Conservation (phyloP, 1,140 invertebrate species). For the Melitaea cinxia region DNA sequence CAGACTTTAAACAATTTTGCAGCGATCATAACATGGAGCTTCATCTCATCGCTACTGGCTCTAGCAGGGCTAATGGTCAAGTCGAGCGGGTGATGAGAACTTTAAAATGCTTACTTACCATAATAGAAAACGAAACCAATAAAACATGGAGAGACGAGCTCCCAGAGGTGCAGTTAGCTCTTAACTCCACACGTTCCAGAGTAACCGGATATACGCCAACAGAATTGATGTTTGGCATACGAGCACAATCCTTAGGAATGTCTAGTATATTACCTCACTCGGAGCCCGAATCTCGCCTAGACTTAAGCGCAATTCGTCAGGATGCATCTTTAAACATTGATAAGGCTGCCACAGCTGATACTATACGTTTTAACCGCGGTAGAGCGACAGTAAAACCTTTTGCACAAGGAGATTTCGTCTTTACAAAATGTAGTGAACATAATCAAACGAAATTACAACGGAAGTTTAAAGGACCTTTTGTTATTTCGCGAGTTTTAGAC, state of each 20-base stretch:
- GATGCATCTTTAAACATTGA: no score
- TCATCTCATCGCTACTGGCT: slow-evolving; percentile 51
- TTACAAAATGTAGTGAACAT: no score
- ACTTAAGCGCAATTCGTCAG: no score
- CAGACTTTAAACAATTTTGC: slow-evolving; percentile 44
- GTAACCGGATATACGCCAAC: slow-evolving; percentile 44
- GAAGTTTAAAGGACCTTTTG: no score
- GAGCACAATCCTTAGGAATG: background rate
- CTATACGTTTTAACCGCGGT: no score
- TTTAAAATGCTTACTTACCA: slow-evolving; percentile 38
- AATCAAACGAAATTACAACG: no score
- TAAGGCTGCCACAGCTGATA: no score
- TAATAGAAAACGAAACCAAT: slow-evolving; percentile 41
- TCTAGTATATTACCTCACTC: no score
- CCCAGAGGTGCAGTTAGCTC: slow-evolving; percentile 45
- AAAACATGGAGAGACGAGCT: slow-evolving; percentile 45
- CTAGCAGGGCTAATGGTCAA: slow-evolving; percentile 50
- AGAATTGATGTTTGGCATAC: slow-evolving; percentile 44
- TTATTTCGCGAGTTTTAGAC: no score
- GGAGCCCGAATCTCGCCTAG: no score
- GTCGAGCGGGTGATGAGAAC: slow-evolving; percentile 46
- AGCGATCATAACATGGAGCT: slow-evolving; percentile 41
- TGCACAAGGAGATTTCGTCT: no score
- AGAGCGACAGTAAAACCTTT: no score
- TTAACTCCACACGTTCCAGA: slow-evolving; percentile 44